Percentiles rank a stretch among this genome's conserved stretches.
These are phyloP conservation scores for Caranx ignobilis DNA, from an alignment of 2,113 vertebrate species.

Conservation along the genomic window DNA sequence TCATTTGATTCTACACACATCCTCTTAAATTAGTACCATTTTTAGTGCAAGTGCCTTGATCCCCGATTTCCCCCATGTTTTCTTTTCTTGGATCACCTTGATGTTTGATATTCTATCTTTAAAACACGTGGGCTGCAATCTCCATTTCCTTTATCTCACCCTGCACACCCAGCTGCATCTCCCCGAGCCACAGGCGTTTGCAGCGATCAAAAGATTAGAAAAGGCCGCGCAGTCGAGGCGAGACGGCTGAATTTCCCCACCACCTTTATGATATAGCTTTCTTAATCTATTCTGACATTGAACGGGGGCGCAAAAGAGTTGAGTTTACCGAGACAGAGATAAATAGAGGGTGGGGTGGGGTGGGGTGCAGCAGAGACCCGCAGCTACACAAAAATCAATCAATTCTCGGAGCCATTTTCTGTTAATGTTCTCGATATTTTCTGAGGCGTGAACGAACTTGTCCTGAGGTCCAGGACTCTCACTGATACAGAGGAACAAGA, in stretches of 20 bases:
- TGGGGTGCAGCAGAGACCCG: background rate
- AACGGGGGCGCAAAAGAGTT: slow-evolving; percentile 9
- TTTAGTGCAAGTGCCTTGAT: slow-evolving; percentile 5
- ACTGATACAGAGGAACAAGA: no score
- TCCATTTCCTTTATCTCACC: slow-evolving; percentile 52
- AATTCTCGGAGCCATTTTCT: background rate
- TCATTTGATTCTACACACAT: background rate
- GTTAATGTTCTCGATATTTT: slow-evolving; percentile 4
- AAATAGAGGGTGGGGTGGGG: background rate
- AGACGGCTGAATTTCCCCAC: slow-evolving; percentile 22
- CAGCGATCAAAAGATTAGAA: slow-evolving; percentile 48
- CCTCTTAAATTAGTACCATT: background rate
- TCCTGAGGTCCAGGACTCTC: background rate
- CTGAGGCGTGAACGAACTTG: background rate
- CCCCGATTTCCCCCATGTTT: background rate
- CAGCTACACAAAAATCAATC: background rate
- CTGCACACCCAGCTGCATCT: slow-evolving; percentile 50
- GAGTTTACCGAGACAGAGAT: slow-evolving; percentile 8
- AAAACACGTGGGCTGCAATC: slow-evolving; percentile 31
- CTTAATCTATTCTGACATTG: slow-evolving; percentile 60
- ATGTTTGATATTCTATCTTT: slow-evolving; percentile 32
- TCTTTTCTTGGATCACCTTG: slow-evolving; percentile 2
- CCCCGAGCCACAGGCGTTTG: slow-evolving; percentile 37
- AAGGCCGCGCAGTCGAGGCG: slow-evolving; percentile 22
- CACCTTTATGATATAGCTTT: slow-evolving; percentile 40